phyloP scores from a whole-genome alignment of 2,888 invertebrate genomes.

The Parnassius smintheus region DNA sequence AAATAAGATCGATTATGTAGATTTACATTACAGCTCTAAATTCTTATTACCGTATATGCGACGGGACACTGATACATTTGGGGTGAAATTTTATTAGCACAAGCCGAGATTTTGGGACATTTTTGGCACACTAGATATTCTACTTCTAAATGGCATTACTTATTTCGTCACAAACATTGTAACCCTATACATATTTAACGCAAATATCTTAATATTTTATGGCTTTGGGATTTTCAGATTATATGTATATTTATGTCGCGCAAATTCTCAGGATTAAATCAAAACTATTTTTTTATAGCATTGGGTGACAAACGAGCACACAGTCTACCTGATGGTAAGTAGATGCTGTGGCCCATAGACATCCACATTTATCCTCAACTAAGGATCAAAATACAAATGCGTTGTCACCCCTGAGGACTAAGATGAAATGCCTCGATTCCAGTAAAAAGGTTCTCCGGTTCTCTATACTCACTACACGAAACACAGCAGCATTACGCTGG shows the following conservation, averaged over 20 bases:
- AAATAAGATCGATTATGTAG: not conserved
- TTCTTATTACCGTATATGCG: conserved; percentile 44
- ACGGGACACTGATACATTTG: conserved; percentile 47
- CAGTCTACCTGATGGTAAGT: too few relatives aligned
- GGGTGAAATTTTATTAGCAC: conserved; percentile 55
- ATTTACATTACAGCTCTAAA: conserved; percentile 37
- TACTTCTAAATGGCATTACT: conserved; percentile 20
- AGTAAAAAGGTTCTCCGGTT: too few relatives aligned
- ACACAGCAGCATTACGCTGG: too few relatives aligned
- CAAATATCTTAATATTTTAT: conserved; percentile 11
- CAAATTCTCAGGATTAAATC: not conserved
- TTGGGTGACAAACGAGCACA: too few relatives aligned
- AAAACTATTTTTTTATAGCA: too few relatives aligned
- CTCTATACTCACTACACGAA: too few relatives aligned
- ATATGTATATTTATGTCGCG: not conserved
- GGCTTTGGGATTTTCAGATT: not conserved
- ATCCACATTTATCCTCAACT: too few relatives aligned
- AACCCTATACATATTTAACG: conserved; percentile 15
- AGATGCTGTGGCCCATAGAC: too few relatives aligned
- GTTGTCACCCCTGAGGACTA: too few relatives aligned
- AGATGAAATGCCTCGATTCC: too few relatives aligned
- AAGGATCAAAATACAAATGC: too few relatives aligned
- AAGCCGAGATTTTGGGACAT: conserved; percentile 42
- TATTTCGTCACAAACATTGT: conserved; percentile 24
- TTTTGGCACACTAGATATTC: conserved; percentile 22